Evolutionary conservation across 2,113 vertebrate species (phyloP).

Genomic region (Isichthys henryi): DNA sequence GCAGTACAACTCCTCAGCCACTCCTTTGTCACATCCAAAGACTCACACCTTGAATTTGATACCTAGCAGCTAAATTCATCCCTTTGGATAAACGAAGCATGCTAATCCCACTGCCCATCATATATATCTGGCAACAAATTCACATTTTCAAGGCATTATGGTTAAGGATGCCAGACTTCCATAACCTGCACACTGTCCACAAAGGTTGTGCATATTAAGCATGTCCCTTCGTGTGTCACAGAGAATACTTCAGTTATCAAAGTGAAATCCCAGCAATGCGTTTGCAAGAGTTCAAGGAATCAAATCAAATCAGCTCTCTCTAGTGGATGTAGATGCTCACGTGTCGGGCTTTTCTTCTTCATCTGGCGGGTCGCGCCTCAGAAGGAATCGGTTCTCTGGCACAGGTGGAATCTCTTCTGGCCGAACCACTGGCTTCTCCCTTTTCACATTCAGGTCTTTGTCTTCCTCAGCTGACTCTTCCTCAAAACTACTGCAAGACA

Average conservation of each 20-base stretch:
- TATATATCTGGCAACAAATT: neutral
- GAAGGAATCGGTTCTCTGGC: constrained; percentile 91
- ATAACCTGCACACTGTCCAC: neutral
- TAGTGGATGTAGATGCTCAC: constrained; percentile 51
- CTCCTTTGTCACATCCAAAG: too few species aligned
- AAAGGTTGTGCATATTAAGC: neutral
- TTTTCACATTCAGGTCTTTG: constrained; percentile 64
- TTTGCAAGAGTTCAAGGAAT: neutral
- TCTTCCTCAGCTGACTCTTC: constrained; percentile 57
- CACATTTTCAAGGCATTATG: neutral
- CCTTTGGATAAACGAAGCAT: neutral
- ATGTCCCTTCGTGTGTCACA: neutral
- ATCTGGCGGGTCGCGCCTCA: constrained; percentile 76
- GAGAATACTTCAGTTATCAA: neutral
- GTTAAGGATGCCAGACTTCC: neutral
- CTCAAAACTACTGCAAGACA: constrained; percentile 57
- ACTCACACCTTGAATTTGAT: too few species aligned
- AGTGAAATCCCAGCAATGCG: neutral
- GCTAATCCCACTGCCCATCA: neutral
- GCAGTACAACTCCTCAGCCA: too few species aligned
- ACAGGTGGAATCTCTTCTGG: constrained; percentile 96
- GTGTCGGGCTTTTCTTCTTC: constrained; percentile 65
- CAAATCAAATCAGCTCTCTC: neutral
- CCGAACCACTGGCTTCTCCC: constrained; percentile 87
- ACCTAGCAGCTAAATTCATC: neutral